Evolutionary conservation across 2,113 vertebrate genomes (phyloP).

Genomic region (Chinchilla lanigera): DNA sequence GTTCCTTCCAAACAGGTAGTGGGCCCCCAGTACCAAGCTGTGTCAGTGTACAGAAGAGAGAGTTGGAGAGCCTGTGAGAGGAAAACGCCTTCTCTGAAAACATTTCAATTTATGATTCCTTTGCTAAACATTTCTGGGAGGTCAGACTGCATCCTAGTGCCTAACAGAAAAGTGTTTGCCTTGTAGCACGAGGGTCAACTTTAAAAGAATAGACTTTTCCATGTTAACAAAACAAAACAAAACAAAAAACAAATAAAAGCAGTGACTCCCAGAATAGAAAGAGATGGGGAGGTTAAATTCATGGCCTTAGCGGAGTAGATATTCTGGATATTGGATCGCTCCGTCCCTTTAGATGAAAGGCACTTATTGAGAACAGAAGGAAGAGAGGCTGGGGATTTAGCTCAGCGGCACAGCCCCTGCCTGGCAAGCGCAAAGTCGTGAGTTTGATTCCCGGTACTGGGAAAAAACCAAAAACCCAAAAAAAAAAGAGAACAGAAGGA

Average conservation of each 20-base stretch:
- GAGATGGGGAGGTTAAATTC: constrained; percentile 68
- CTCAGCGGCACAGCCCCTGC: too few relatives aligned
- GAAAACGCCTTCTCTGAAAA: constrained; percentile 78
- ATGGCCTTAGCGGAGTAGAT: constrained; percentile 59
- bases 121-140: constrained; percentile 78
- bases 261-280: constrained; percentile 64
- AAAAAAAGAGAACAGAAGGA: constrained; percentile 78
- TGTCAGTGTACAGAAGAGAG: constrained; percentile 75
- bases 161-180: constrained; percentile 70
- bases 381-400: too few relatives aligned
- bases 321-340: constrained; percentile 64
- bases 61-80: constrained; percentile 59
- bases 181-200: constrained; percentile 74
- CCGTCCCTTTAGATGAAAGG: constrained; percentile 71
- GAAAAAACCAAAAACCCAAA: too few relatives aligned
- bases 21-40: constrained; percentile 81
- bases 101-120: constrained; percentile 82
- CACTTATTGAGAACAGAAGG: constrained; percentile 75
- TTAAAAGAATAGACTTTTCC: constrained; percentile 73
- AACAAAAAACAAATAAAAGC: constrained; percentile 63
- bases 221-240: constrained; percentile 60
- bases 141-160: constrained; percentile 74
- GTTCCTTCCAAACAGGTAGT: constrained; percentile 75
- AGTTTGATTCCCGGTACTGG: too few relatives aligned
- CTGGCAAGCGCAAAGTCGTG: too few relatives aligned